Base-by-base conservation (phyloP, 2,797 vertebrate species). In the Tarsius wallacei region DNA sequence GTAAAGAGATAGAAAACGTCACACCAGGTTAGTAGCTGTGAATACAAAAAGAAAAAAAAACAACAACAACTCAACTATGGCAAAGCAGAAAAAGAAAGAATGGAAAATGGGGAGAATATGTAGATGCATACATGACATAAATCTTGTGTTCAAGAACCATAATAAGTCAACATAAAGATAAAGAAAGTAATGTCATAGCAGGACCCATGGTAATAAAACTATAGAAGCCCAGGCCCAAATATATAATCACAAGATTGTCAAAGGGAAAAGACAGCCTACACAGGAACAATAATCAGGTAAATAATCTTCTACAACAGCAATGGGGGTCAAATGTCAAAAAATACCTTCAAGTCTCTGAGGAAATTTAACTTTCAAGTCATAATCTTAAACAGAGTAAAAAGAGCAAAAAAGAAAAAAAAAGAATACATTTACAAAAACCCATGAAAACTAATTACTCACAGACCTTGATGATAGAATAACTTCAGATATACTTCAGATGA, bases 261-360 rank as follows among this genome's bases (percentile, higher is more conserved):
- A 13, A 78, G 17, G 15, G 11, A 2, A 47, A 42, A 33, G 88
- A 51, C 26, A 36, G 19, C 7, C 8, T 33, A 1, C n/a, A 5
- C 2, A 4, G 0, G 15, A 19, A n/a, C 47, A 7, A 5, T 11
- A 14, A 12, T 13, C 4, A 24, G 42, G 19, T 17, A 7, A 12
- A 51, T 10, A 7, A 5, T 13, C 19, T 4, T 6, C 26, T 49
- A 9, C 24, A 24, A 59, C 14, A 2, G 2, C 22, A 49, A 5
- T 0, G 5, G n/a, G 26, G 14, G 14, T 6, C 26, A 59, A n/a
- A 59, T 1, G 0, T 11, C 10, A 16, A 16, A 2, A 2, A 33
- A 57, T 15, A 2, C 15, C 76, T 80, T 57, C 53, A 80, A 24
- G 36, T 80, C 36, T 80, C 53, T 7, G 1, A n/a, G 15, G 19